Base-by-base conservation (phyloP, 2,113 vertebrate genomes). In the Tragelaphus strepsiceros region DNA sequence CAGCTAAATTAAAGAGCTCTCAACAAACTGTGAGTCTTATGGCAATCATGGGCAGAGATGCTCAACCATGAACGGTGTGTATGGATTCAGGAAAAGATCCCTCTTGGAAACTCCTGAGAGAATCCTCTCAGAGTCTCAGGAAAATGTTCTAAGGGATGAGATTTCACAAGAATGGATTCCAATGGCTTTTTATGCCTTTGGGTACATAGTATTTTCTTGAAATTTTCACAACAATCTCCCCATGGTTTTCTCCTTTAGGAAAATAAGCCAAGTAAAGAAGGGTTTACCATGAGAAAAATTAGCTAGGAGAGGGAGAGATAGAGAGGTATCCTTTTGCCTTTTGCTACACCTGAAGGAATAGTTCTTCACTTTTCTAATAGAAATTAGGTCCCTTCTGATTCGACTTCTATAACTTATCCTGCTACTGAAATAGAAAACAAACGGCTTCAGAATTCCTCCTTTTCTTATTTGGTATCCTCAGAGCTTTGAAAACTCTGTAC, bases 51-150 rank as follows among this genome's bases (percentile, higher is more conserved):
- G 77, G 77, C 19, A 49, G 24, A 39, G 51, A 22, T 0, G 7
- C n/a, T 28, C 35, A 6, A 7, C 32, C 2, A 11, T 6, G 3
- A 39, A 28, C 0, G 13, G n/a, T 8, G 10, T n/a, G 2, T 2
- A 1, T 11, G 83, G 43, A 54, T 54, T 39, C 26, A 3, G 43
- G 28, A 26, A 17, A 24, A 24, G 46, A 16, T 5, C 5, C 14
- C 30, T 71, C 35, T 26, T 5, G 51, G 62, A 43, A 32, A 21
- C 26, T 28, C 46, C n/a, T 2, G 24, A 67, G 35, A 49, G 61
- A 16, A 22, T 17, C 53, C 74, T 56, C 46, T 35, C 53, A 26
- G 74, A 35, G 32, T 12, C 8, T n/a, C 58, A 39, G 71, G 46
- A 22, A 59, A 85, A 15, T 15, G n/a, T 35, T 43, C 30, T 17